phyloP scores from a whole-genome alignment of 1,140 invertebrate genomes.

The Trialeurodes vaporariorum region DNA sequence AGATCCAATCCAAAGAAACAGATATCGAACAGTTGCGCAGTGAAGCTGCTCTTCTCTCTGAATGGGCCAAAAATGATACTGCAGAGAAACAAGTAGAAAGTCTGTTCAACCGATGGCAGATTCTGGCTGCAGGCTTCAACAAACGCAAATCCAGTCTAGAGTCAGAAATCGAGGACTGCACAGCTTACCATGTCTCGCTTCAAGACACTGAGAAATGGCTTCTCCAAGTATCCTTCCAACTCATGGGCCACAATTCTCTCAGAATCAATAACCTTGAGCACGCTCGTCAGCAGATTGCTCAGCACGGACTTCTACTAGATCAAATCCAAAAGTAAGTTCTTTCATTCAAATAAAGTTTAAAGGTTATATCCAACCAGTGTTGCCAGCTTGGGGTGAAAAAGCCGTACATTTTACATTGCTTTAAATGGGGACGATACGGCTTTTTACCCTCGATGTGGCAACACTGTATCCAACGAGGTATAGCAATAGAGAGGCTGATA shows the following conservation, averaged over 20 bases:
- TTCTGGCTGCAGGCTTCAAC: slow-evolving; percentile 45
- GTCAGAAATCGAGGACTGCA: slow-evolving; percentile 70
- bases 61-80: slow-evolving; percentile 50
- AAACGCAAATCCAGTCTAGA: slow-evolving; percentile 49
- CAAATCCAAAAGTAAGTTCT: slow-evolving; percentile 54
- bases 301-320: slow-evolving; percentile 65
- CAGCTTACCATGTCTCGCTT: slow-evolving; percentile 71
- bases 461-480: too few relatives aligned
- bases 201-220: slow-evolving; percentile 95
- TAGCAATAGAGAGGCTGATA: too few relatives aligned
- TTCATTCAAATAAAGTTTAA: not conserved
- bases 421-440: too few relatives aligned
- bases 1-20: slow-evolving; percentile 55
- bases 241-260: slow-evolving; percentile 91
- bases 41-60: slow-evolving; percentile 57
- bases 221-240: slow-evolving; percentile 83
- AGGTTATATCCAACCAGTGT: too few relatives aligned
- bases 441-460: too few relatives aligned
- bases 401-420: too few relatives aligned
- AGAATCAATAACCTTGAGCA: slow-evolving; percentile 85
- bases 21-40: slow-evolving; percentile 56
- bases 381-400: too few relatives aligned
- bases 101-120: slow-evolving; percentile 51
- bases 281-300: slow-evolving; percentile 76
- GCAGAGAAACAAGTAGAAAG: slow-evolving; percentile 48